Conservation (phyloP, 2,113 vertebrate species). For the Loxodonta africana region DNA sequence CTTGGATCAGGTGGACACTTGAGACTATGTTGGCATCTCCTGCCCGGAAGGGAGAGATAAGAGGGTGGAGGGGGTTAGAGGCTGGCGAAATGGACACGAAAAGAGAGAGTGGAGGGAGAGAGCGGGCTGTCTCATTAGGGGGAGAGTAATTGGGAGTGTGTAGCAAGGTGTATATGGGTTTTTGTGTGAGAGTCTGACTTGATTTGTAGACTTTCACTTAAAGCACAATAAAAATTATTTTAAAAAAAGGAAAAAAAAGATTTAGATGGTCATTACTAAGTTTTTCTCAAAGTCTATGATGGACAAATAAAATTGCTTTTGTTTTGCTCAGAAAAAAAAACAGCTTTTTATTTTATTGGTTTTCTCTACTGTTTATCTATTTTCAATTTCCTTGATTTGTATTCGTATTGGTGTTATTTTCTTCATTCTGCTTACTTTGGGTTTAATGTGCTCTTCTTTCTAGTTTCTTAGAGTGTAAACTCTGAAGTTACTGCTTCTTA, state of each 20-base stretch:
- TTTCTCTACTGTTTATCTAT: background rate
- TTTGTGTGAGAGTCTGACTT: no score
- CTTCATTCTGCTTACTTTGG: background rate
- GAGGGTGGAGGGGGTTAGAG: no score
- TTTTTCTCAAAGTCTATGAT: background rate
- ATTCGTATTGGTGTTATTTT: background rate
- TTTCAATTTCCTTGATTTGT: background rate
- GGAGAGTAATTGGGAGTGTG: no score
- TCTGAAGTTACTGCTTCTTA: conserved; percentile 7
- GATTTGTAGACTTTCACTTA: no score
- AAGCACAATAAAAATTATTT: no score
- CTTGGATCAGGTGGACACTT: no score
- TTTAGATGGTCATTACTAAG: background rate
- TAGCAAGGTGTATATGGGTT: no score
- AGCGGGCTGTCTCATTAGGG: no score
- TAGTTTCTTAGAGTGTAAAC: background rate
- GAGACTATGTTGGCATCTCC: no score
- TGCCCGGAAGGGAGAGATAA: no score
- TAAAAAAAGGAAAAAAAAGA: background rate
- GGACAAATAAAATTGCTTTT: conserved; percentile 16
- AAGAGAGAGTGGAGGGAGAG: no score
- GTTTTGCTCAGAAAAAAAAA: background rate
- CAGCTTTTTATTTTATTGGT: background rate
- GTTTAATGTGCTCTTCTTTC: background rate
- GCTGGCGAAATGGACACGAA: no score